Evolutionary conservation across 1,140 invertebrate genomes (phyloP), one percentile per base, ranked within the genome.

Genomic region (Heliconius eleuchia): DNA sequence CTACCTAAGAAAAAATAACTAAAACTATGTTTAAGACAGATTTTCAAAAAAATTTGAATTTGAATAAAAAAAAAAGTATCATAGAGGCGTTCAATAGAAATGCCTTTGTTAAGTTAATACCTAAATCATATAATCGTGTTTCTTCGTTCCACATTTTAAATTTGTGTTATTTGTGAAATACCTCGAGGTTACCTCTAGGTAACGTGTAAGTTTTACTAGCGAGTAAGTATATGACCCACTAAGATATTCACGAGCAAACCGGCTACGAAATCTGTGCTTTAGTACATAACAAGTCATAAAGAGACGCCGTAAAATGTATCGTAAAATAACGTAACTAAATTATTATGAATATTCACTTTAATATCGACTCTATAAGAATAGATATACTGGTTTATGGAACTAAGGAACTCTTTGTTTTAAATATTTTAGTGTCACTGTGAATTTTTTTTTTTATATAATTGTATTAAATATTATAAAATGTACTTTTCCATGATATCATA

Each of bases 221-320:
- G 18, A 52, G 57, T 18, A 46, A 52, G 42, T 18, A 46, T 82
- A 86, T 86, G 85, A 87, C 82, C 83, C 76, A 87, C 84, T 90
- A 88, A 91, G 83, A 90, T 91, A 92, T 91, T 91, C 87, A 89
- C 74, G 82, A 80, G 77, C 73, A 77, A 88, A 87, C 86, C 86
- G 85, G 88, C 88, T 88, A 86, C 76, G 80, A 90, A 93, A 93
- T 93, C 91, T 88, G 87, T 81, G 86, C 87, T 93, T 93, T 90
- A 91, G 88, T 79, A 78, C 87, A 87, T 89, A 88, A 91, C 89
- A 92, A 88, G 86, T 87, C 90, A 88, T 93, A 92, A 93, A 92
- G 77, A 89, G 78, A 76, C 50, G 85, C 78, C 85, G 80, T 90
- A 89, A 93, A 91, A 74, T 73, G 73, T 66, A 78, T 83, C 89